These are phyloP conservation scores for Sebastes variabilis DNA, from an alignment of 2,797 vertebrate genomes.

Conservation along the genomic window DNA sequence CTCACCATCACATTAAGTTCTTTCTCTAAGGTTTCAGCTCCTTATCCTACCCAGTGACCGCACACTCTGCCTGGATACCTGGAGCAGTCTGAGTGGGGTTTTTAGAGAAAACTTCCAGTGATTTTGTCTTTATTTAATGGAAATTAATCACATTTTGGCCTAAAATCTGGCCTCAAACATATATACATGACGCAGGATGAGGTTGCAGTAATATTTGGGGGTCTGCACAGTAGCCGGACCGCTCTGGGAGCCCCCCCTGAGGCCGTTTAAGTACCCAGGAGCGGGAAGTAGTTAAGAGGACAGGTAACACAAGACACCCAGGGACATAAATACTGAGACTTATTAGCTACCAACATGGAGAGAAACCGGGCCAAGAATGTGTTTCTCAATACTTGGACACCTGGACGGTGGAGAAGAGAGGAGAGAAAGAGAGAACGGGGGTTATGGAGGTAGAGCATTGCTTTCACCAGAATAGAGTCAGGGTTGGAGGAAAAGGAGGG, in stretches of 20 bases:
- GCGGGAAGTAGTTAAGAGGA: slow-evolving; percentile 56
- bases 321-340: slow-evolving; percentile 51
- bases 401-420: slow-evolving; percentile 5
- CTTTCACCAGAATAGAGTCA: slow-evolving; percentile 25
- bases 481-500: slow-evolving; percentile 19
- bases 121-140: not conserved
- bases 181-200: not conserved
- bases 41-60: not conserved
- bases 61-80: slow-evolving; percentile 5
- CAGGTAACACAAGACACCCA: slow-evolving; percentile 56
- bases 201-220: not conserved
- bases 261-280: slow-evolving; percentile 22
- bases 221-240: not conserved
- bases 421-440: not conserved
- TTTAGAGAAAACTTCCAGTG: not conserved
- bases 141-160: not conserved
- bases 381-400: slow-evolving; percentile 37
- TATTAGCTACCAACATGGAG: slow-evolving; percentile 21
- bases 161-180: not conserved
- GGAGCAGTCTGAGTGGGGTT: not conserved
- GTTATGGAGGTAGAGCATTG: not conserved
- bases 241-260: not conserved
- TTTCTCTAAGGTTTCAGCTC: slow-evolving; percentile 30
- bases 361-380: slow-evolving; percentile 23
- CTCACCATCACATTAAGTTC: not conserved